Evolutionary conservation across 2,797 vertebrate species (phyloP), one percentile per base, ranked within the genome.

Genomic region (Sciurus vulgaris): DNA sequence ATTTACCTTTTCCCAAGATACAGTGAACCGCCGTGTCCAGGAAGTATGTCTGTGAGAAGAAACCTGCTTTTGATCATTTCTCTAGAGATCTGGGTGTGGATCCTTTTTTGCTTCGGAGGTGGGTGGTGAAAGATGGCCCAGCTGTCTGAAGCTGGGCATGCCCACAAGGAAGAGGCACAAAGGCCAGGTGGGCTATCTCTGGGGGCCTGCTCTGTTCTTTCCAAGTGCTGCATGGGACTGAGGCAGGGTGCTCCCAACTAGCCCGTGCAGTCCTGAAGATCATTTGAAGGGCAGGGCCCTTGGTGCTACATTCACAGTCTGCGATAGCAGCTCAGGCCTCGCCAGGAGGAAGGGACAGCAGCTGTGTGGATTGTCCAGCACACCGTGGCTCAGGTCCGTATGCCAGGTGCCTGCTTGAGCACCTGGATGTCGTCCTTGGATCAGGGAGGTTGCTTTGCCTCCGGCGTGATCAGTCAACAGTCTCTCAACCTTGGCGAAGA

Each of bases 241-340:
- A 96, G 97, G 97, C 97, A 96, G 87, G 95, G 95, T 93, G 96
- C 97, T 96, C 96, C 95, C 87, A 91, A 94, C 94, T 79, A 56
- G 93, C 97, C 96, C 5, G 91, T 69, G 82, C 94, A 74, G 96
- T 97, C 84, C 97, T 95, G 97, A 89, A 98, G 98, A 94, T 78
- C 61, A 93, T 97, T 61, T 92, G 89, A 96, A 98, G 97, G 98
- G 98, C 97, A 96, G 97, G 76, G 89, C 96, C 98, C 96, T 98
- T 98, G 98, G 98, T 98, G 98, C 98, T 98, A 98, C 97, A 96
- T 88, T 65, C 95, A 97, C 95, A 97, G 98, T 72, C 95, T 88
- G 65, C 83, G 41, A 63, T 30, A 72, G 51, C 88, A 86, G 70
- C 47, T 38, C 74, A 44, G 41, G 72, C 82, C 69, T 87, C 83